Evolutionary conservation across 64 coral and sea anemone genomes (phyloP).

Genomic region (Platygyra sinensis): DNA sequence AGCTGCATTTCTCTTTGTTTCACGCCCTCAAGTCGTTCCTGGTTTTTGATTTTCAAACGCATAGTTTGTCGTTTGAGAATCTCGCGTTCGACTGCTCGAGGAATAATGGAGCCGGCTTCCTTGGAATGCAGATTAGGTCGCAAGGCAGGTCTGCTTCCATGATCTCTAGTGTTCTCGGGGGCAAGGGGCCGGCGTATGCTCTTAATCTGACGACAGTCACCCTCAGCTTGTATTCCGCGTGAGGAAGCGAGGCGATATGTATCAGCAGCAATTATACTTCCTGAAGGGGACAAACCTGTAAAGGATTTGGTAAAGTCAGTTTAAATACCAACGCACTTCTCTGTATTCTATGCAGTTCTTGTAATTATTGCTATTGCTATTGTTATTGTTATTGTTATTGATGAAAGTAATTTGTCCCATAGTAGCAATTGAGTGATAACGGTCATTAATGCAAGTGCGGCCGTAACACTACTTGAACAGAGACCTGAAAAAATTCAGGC

Average conservation of each 20-base stretch:
- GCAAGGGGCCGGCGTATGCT: slow-evolving; percentile 63
- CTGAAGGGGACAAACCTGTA: slow-evolving; percentile 3
- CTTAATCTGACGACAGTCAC: slow-evolving; percentile 21
- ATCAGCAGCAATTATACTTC: slow-evolving; percentile 11
- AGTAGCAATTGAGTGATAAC: too few relatives aligned
- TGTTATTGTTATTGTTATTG: too few relatives aligned
- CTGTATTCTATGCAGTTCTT: neutral
- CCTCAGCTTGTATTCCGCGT: neutral
- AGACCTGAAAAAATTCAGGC: too few relatives aligned
- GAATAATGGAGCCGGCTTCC: slow-evolving; percentile 21
- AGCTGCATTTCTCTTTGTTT: slow-evolving; percentile 40
- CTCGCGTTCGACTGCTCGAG: slow-evolving; percentile 35
- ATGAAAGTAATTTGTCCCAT: too few relatives aligned
- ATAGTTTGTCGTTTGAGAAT: slow-evolving; percentile 7
- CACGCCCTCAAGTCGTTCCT: neutral
- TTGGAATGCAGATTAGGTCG: slow-evolving; percentile 14
- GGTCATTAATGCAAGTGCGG: too few relatives aligned
- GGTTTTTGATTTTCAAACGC: neutral
- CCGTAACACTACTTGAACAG: too few relatives aligned
- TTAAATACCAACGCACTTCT: neutral
- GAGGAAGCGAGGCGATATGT: neutral
- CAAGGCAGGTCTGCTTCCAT: neutral
- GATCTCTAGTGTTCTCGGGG: slow-evolving; percentile 18
- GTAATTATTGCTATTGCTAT: too few relatives aligned
- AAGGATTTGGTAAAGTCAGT: neutral